These are phyloP conservation scores for Aegotheles bennettii DNA, from an alignment of 2,113 vertebrate species.

Conservation along the genomic window DNA sequence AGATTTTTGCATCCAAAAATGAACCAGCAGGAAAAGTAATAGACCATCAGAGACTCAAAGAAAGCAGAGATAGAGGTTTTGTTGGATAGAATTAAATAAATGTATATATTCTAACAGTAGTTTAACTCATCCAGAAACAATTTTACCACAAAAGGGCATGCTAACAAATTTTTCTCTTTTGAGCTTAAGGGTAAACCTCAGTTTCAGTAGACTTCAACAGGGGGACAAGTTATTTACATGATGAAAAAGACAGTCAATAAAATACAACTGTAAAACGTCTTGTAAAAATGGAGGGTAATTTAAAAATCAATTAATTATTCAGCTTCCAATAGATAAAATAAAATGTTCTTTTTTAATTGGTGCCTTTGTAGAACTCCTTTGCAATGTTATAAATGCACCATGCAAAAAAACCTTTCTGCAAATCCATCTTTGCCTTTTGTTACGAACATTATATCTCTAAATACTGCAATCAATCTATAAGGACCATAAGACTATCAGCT, in stretches of 20 bases:
- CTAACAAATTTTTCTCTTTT: background rate
- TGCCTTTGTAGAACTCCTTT: background rate
- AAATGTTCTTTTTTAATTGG: background rate
- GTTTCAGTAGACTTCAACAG: background rate
- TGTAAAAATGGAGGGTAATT: background rate
- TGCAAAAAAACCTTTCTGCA: background rate
- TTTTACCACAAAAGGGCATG: background rate
- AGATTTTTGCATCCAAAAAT: background rate
- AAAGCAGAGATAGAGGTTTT: background rate
- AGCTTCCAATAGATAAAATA: background rate
- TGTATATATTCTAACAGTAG: background rate
- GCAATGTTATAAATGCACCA: background rate
- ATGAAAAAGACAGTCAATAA: background rate
- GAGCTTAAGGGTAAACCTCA: background rate
- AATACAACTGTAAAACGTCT: background rate
- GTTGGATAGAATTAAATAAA: background rate
- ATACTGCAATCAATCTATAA: background rate
- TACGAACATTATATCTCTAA: background rate
- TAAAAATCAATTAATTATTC: constrained; percentile 3
- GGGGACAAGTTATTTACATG: background rate
- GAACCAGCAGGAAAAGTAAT: background rate
- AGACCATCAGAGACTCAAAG: background rate
- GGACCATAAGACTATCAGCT: background rate
- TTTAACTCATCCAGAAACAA: background rate
- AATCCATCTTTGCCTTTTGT: background rate